Percentiles rank a stretch among this genome's conserved stretches.
phyloP scores from a whole-genome alignment of 2,888 invertebrate genomes.

The Lasioglossum zephyrum region DNA sequence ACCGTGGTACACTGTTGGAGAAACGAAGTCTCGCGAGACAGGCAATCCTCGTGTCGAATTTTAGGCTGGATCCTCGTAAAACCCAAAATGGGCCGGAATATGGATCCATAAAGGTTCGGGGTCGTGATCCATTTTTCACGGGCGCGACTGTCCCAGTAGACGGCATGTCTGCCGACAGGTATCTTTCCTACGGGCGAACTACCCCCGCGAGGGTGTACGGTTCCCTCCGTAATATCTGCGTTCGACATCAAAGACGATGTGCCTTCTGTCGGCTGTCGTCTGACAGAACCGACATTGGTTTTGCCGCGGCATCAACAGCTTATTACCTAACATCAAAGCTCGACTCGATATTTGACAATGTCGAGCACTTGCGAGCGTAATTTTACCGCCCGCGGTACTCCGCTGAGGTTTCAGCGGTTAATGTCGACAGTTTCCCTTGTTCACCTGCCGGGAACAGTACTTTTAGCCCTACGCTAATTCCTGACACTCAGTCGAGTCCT shows the following conservation, averaged over 20 bases:
- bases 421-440: neutral
- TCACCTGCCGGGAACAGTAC: neutral
- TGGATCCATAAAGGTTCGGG: constrained; percentile 24
- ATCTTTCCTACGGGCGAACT: constrained; percentile 20
- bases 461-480: neutral
- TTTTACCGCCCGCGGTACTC: neutral
- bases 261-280: constrained; percentile 43
- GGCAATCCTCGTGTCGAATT: neutral
- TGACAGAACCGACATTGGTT: constrained; percentile 25
- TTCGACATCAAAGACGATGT: constrained; percentile 57
- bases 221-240: constrained; percentile 50
- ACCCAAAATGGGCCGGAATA: neutral
- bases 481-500: neutral
- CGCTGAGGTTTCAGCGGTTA: neutral
- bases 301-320: constrained; percentile 28
- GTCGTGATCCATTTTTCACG: constrained; percentile 18
- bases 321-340: constrained; percentile 48
- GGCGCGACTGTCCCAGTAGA: neutral
- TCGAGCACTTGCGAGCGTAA: neutral
- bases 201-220: constrained; percentile 2
- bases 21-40: neutral
- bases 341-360: constrained; percentile 4
- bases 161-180: neutral
- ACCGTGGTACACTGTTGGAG: neutral
- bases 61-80: constrained; percentile 19